Base-by-base conservation (phyloP, 2,888 invertebrate species). In the Flexamia atlantica region DNA sequence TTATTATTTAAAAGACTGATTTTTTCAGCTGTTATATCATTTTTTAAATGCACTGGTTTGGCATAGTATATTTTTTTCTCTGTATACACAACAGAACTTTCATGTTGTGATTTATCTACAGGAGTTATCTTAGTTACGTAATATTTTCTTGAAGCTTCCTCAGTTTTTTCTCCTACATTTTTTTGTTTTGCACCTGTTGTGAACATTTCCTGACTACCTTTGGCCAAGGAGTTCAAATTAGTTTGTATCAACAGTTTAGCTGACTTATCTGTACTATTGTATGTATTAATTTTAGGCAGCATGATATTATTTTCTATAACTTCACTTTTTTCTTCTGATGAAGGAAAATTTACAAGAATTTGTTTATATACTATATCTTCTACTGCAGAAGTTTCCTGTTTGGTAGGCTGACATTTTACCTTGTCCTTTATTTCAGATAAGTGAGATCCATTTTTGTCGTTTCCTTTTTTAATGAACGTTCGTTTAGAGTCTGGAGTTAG, bases 61-160 rank as follows among this genome's bases (percentile, higher is more conserved):
- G 70, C 70, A 40, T 70, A 70, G n/a, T 36, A 70, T 70, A 70
- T 5, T 4, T 36, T 70, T 70, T 40, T 40, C 4, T 30, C 12
- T 28, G 2, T 7, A 5, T 9, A 28, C 14, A 4, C 64, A 14
- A 4, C 64, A 64, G 20, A 3, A 40, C 40, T 72, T 36, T 20
- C 72, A 9, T 68, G n/a, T 68, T 30, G 30, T 40, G 72, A 72
- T 40, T 72, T 72, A 23, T 20, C 20, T 1, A 40, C 9, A 2
- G 79, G 79, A 23, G 79, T 36, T 57, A 79, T 79, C 46, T 57
- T 79, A n/a, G 50, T 79, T 7, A 79, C 57, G 32, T 57, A 53
- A 57, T 79, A 79, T 32, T 53, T 36, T 57, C 20, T 72, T n/a
- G 42, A 14, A 10, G 12, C 0, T 28, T 64, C 30, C 3, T 64